Evolutionary conservation across 2,113 vertebrate species (phyloP).

Genomic region (Argyrosomus japonicus): DNA sequence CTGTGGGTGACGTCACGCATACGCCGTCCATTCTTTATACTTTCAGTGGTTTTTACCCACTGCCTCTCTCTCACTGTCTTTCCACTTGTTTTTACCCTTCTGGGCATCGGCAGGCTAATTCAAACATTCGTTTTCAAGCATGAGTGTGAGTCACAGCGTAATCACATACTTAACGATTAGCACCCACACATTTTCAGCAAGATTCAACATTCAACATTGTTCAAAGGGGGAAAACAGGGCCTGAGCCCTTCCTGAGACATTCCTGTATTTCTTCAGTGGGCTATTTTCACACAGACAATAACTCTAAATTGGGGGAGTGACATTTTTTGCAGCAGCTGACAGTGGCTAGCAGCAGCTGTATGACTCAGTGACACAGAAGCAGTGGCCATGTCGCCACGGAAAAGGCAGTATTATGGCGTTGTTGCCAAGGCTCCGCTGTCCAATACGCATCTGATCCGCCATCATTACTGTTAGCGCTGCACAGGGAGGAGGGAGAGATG

Average conservation of each 20-base stretch:
- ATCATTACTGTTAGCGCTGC: conserved; percentile 25
- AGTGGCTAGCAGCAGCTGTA: conserved; percentile 68
- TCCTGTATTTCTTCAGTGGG: conserved; percentile 50
- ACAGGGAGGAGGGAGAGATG: conserved; percentile 20
- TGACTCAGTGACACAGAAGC: conserved; percentile 79
- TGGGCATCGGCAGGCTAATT: conserved; percentile 40
- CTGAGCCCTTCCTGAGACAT: conserved; percentile 32
- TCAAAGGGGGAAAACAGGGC: conserved; percentile 1
- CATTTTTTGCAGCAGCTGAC: conserved; percentile 69
- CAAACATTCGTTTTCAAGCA: conserved; percentile 47
- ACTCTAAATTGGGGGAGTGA: conserved; percentile 62
- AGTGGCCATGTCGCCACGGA: conserved; percentile 66
- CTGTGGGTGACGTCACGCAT: too few species aligned
- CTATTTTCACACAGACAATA: conserved; percentile 60
- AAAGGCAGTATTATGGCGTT: conserved; percentile 61
- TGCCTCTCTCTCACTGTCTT: conserved; percentile 19
- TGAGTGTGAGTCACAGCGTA: conserved; percentile 61
- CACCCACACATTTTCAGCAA: conserved; percentile 50
- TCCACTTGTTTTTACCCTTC: conserved; percentile 27
- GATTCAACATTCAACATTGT: conserved; percentile 16
- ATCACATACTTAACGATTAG: conserved; percentile 60
- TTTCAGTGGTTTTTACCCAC: background rate
- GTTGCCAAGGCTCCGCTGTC: conserved; percentile 68
- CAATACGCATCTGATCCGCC: conserved; percentile 54
- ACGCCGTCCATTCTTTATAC: too few species aligned